These are phyloP conservation scores for Peucedramus taeniatus DNA, from an alignment of 2,113 vertebrate genomes.

Conservation along the genomic window DNA sequence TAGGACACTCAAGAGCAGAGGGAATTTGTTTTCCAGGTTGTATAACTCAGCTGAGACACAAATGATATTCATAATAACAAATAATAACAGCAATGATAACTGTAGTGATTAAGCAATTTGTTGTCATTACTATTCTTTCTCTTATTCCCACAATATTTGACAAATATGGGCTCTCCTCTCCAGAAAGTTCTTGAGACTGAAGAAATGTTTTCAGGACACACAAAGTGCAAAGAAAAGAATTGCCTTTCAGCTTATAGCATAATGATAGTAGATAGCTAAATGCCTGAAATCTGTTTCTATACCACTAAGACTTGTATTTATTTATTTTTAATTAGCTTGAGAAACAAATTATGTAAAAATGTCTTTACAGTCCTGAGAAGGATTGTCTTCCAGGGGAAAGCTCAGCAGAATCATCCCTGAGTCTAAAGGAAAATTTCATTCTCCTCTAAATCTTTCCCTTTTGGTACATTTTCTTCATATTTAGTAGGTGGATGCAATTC, in stretches of 20 bases:
- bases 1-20: neutral
- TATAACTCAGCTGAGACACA: neutral
- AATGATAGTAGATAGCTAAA: neutral
- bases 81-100: neutral
- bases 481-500: neutral
- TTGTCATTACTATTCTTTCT: neutral
- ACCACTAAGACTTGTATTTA: neutral
- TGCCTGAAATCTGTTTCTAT: neutral
- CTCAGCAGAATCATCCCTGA: neutral
- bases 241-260: neutral
- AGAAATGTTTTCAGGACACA: neutral
- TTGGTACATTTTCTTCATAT: neutral
- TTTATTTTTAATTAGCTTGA: neutral
- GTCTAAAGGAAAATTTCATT: neutral
- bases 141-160: neutral
- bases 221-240: neutral
- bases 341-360: neutral
- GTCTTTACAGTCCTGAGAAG: neutral
- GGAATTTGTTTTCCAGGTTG: neutral
- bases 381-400: neutral
- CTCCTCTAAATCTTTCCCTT: neutral
- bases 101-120: neutral
- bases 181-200: neutral
- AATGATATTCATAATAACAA: neutral
- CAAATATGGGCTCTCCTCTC: neutral